Evolutionary conservation across 2,113 vertebrate species (phyloP), one percentile per base, ranked within the genome.

Genomic region (Rhinolophus ferrumequinum): DNA sequence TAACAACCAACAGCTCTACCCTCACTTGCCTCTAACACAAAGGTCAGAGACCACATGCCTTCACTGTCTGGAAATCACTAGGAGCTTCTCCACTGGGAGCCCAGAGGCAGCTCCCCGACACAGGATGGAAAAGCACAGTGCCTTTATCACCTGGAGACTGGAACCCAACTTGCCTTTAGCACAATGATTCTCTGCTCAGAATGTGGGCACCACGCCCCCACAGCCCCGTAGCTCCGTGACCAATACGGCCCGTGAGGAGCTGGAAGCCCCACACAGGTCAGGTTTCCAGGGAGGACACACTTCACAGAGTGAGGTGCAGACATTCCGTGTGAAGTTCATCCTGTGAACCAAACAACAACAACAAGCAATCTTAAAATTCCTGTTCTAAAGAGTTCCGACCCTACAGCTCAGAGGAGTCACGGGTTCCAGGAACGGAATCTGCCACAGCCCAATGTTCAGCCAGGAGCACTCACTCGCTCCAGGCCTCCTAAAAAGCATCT

Each of bases 1-100:
- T 84, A 88, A 75, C 8, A 47, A 72, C 33, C 72, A 75, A 15
- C 7, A 72, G 38, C 76, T 79, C 24, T 47, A 58, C n/a, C n/a
- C 16, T 85, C 58, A 73, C 35, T 14, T 18, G 33, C 30, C 73
- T 82, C 81, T 62, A 35, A 64, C 67, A 85, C n/a, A 92, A 80
- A 95, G 62, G 66, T 85, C 92, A 93, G 58, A 75, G 33, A 92
- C 26, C 62, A 88, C 52, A 70, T 38, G 62, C 58, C 58, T 62
- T 38, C 24, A 70, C 30, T 24, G 52, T 35, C 41, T 69, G 50
- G 66, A 89, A 89, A 69, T 80, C 72, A 67, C 9, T 11, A 41
- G 44, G 33, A 54, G 8, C 70, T 75, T 70, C 92, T 41, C 62
- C 26, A 33, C 33, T 14, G 33, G 44, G 16, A 86, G 41, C 30